These are phyloP conservation scores for Cantharis rustica DNA, from an alignment of 2,888 invertebrate genomes.

Conservation along the genomic window DNA sequence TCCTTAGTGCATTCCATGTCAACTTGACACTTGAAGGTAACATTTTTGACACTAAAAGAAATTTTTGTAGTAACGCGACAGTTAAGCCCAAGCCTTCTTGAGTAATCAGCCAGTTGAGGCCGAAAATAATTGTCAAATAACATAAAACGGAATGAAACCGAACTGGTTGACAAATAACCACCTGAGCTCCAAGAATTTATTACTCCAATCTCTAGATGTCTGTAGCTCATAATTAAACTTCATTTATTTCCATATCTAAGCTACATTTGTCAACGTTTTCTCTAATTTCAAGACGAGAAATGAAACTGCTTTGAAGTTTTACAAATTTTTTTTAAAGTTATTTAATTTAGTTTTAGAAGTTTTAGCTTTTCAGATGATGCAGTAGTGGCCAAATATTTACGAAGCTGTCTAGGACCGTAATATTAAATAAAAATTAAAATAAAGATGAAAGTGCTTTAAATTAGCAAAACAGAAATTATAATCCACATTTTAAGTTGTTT, in stretches of 20 bases:
- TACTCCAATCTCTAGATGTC: background rate
- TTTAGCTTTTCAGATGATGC: too few relatives aligned
- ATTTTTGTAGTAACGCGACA: background rate
- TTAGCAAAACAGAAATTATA: too few relatives aligned
- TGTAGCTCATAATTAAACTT: background rate
- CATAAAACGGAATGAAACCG: background rate
- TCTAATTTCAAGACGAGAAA: background rate
- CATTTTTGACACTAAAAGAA: background rate
- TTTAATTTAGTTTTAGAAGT: too few relatives aligned
- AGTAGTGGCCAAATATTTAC: too few relatives aligned
- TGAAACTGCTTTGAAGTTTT: too few relatives aligned
- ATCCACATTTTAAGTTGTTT: too few relatives aligned
- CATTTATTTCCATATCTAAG: background rate
- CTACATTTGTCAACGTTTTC: background rate
- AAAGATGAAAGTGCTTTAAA: too few relatives aligned
- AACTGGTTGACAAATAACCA: background rate
- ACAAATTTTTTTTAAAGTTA: too few relatives aligned
- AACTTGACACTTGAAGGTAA: background rate
- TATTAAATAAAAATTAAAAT: too few relatives aligned
- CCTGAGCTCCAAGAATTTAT: background rate
- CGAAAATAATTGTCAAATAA: background rate
- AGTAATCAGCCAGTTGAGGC: background rate
- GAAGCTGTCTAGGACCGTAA: too few relatives aligned
- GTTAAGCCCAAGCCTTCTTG: background rate
- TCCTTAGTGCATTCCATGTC: background rate